phyloP scores from a whole-genome alignment of 2,797 vertebrate species.

The Champsocephalus gunnari region DNA sequence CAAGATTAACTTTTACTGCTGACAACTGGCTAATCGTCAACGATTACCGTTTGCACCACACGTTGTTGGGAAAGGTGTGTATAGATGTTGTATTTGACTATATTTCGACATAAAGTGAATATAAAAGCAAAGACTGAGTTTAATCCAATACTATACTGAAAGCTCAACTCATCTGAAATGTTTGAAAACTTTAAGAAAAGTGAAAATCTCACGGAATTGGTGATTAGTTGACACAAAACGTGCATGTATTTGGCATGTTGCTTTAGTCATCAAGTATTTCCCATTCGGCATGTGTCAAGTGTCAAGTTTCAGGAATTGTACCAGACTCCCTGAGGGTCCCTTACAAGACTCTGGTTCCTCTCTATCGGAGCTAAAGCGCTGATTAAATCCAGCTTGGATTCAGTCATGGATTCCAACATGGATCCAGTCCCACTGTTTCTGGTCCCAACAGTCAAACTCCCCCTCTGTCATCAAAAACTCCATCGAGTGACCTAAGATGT shows the following conservation, averaged over 20 bases:
- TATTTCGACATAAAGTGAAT: background rate
- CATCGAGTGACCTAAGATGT: constrained; percentile 1
- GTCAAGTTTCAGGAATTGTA: constrained; percentile 66
- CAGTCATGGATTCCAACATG: constrained; percentile 26
- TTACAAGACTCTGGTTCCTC: constrained; percentile 54
- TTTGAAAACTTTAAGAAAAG: background rate
- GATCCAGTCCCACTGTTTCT: constrained; percentile 38
- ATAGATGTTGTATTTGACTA: background rate
- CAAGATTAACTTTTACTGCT: constrained; percentile 32
- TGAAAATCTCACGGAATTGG: background rate
- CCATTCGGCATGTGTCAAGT: constrained; percentile 58
- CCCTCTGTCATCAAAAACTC: constrained; percentile 32
- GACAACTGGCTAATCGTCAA: constrained; percentile 28
- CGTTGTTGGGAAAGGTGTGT: background rate
- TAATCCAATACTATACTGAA: background rate
- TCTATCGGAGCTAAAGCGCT: constrained; percentile 39
- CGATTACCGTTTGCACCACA: constrained; percentile 15
- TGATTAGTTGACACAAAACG: constrained; percentile 24
- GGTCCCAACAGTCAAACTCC: constrained; percentile 30
- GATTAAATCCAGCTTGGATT: constrained; percentile 54
- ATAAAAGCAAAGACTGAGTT: background rate
- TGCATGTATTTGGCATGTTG: constrained; percentile 30
- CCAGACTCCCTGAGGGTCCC: constrained; percentile 44
- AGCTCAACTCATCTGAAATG: background rate
- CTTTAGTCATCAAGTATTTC: constrained; percentile 44